These are phyloP conservation scores for Argyrosomus japonicus DNA, from an alignment of 2,113 vertebrate genomes.

Conservation along the genomic window DNA sequence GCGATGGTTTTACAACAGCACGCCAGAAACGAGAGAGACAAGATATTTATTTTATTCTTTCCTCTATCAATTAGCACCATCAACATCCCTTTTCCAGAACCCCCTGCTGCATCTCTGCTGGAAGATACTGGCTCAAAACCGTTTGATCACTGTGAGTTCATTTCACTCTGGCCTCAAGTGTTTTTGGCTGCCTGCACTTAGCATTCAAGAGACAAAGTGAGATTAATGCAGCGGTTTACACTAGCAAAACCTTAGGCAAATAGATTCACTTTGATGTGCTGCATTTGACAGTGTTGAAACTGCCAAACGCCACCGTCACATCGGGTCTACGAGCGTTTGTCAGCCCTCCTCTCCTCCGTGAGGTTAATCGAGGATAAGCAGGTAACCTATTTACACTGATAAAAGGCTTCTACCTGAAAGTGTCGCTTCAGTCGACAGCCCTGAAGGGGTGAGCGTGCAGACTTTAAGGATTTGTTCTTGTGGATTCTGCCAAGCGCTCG, in stretches of 20 bases:
- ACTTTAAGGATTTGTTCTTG: background rate
- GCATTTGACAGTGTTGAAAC: slow-evolving; percentile 7
- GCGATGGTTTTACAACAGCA: background rate
- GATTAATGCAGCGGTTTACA: slow-evolving; percentile 55
- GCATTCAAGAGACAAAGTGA: slow-evolving; percentile 52
- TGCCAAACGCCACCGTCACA: background rate
- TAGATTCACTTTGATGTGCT: slow-evolving; percentile 49
- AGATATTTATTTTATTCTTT: background rate
- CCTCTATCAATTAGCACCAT: slow-evolving; percentile 42
- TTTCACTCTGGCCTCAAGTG: slow-evolving; percentile 21
- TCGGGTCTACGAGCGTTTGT: background rate
- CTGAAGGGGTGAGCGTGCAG: background rate
- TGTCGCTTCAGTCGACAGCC: background rate
- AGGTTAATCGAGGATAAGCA: slow-evolving; percentile 42
- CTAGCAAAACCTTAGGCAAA: slow-evolving; percentile 19
- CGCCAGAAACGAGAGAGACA: background rate
- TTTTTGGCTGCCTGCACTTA: slow-evolving; percentile 45
- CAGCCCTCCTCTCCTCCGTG: background rate
- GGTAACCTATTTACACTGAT: slow-evolving; percentile 17
- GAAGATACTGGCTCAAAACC: slow-evolving; percentile 30
- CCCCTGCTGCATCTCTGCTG: background rate
- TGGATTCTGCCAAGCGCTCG: background rate
- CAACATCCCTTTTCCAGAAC: slow-evolving; percentile 9
- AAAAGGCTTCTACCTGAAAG: background rate
- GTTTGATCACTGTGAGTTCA: slow-evolving; percentile 31